A percentile compares a stretch with the other conserved stretches of the same genome.
Evolutionary conservation across 2,113 vertebrate species (phyloP).

Genomic region (Ailurus styani): DNA sequence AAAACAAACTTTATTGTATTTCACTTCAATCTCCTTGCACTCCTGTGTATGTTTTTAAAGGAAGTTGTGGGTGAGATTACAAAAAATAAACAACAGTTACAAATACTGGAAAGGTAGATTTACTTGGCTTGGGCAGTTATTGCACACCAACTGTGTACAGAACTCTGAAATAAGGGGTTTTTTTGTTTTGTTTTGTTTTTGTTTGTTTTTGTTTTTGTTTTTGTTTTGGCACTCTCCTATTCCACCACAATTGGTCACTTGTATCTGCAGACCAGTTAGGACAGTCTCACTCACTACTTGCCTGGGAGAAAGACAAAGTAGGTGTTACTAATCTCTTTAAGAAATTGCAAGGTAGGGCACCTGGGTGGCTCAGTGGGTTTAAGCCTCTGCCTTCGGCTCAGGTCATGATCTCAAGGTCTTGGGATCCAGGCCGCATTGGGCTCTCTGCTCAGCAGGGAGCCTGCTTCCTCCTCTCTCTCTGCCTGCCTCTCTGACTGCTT

Average conservation of each 20-base stretch:
- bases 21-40: not conserved
- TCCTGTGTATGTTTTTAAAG: not conserved
- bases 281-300: not conserved
- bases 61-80: not conserved
- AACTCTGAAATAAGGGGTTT: not conserved
- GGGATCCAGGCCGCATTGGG: no score
- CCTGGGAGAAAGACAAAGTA: not conserved
- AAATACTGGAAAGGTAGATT: not conserved
- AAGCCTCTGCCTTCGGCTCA: no score
- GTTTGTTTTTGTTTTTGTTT: not conserved
- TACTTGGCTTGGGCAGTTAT: not conserved
- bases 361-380: no score
- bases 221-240: not conserved
- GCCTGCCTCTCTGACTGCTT: no score
- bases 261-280: not conserved
- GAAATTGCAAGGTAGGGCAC: not conserved
- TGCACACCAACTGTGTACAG: not conserved
- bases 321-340: not conserved
- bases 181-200: not conserved
- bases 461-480: no score
- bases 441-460: no score
- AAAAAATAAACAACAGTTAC: not conserved
- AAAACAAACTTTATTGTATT: slow-evolving; percentile 5
- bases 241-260: not conserved
- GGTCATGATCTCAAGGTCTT: no score